phyloP scores from a whole-genome alignment of 1,140 invertebrate genomes.

The Paraescarpia echinospica region DNA sequence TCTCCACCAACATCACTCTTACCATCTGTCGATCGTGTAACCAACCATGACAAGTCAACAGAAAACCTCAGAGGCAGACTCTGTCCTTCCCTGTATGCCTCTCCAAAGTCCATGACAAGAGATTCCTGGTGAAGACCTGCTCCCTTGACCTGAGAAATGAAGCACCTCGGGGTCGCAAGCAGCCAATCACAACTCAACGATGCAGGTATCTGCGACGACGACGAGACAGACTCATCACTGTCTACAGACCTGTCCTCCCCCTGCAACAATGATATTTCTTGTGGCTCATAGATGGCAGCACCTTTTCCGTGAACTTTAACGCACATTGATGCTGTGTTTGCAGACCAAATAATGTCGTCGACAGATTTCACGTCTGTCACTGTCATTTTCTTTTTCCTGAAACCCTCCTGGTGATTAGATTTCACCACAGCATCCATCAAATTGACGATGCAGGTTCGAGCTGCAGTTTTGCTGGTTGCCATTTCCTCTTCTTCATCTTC shows the following conservation, averaged over 20 bases:
- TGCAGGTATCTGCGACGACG: not conserved
- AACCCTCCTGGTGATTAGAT: not conserved
- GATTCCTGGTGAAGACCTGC: not conserved
- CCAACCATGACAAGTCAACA: not conserved
- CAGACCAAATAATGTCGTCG: not conserved
- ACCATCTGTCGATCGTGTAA: not conserved
- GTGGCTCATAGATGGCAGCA: not conserved
- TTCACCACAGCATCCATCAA: not conserved
- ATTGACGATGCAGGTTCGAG: not conserved
- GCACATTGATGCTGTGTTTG: not conserved
- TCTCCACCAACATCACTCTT: not conserved
- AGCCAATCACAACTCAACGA: not conserved
- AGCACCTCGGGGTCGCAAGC: not conserved
- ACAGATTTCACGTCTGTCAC: not conserved
- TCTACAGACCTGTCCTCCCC: not conserved
- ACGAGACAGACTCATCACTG: not conserved
- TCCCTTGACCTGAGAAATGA: not conserved
- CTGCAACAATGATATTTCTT: not conserved
- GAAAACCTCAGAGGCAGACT: not conserved
- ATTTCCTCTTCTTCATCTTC: not conserved
- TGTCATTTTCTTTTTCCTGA: not conserved
- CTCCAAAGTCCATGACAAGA: not conserved
- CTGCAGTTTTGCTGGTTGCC: not conserved
- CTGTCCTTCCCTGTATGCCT: not conserved
- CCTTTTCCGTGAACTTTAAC: not conserved